These are phyloP conservation scores for Luffia ferchaultella DNA, from an alignment of 2,888 invertebrate species.

Conservation along the genomic window DNA sequence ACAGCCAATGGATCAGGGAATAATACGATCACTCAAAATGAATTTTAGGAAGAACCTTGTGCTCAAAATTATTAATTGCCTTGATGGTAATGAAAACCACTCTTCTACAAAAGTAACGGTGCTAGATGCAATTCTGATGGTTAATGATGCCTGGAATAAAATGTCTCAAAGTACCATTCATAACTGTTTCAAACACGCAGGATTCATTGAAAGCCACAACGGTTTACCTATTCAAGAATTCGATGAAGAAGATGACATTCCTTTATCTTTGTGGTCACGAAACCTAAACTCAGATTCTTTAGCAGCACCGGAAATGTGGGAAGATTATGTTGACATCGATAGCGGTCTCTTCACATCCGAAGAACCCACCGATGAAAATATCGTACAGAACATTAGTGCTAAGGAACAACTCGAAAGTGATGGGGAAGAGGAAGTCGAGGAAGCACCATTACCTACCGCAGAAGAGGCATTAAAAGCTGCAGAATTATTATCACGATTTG, in stretches of 20 bases:
- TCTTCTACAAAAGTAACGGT: too few relatives aligned
- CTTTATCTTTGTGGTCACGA: slow-evolving; percentile 17
- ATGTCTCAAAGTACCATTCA: slow-evolving; percentile 7
- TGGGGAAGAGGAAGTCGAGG: slow-evolving; percentile 16
- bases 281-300: slow-evolving; percentile 16
- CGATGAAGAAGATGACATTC: slow-evolving; percentile 16
- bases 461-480: slow-evolving; percentile 5
- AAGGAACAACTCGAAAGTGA: too few relatives aligned
- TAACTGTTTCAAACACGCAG: slow-evolving; percentile 6
- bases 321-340: slow-evolving; percentile 18
- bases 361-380: slow-evolving; percentile 18
- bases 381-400: slow-evolving; percentile 17
- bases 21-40: slow-evolving; percentile 12
- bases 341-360: slow-evolving; percentile 18
- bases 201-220: slow-evolving; percentile 15
- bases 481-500: slow-evolving; percentile 16
- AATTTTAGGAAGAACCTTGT: slow-evolving; percentile 15
- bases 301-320: slow-evolving; percentile 17
- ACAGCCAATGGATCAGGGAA: slow-evolving; percentile 10
- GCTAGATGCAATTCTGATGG: too few relatives aligned
- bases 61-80: slow-evolving; percentile 6
- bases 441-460: slow-evolving; percentile 19
- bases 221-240: slow-evolving; percentile 14
- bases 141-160: slow-evolving; percentile 11
- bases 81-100: slow-evolving; percentile 9